A percentile compares a stretch with the other conserved stretches of the same genome.
phyloP scores from a whole-genome alignment of 2,888 invertebrate genomes.

The Nymphalis polychloros region DNA sequence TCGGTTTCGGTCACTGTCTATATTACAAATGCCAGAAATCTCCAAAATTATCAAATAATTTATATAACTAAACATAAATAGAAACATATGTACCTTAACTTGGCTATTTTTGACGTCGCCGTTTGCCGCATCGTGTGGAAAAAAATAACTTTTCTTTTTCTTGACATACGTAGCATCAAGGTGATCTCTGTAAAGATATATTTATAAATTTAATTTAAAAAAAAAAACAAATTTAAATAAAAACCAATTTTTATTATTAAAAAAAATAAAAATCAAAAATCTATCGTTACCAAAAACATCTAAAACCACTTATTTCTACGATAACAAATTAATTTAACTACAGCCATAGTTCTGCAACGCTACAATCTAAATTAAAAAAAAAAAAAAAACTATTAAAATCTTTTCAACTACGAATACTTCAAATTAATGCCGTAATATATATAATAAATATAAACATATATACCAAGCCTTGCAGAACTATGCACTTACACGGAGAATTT shows the following conservation, averaged over 20 bases:
- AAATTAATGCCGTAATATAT: not conserved
- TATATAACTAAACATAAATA: too few relatives aligned
- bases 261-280: not conserved
- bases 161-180: slow-evolving; percentile 73
- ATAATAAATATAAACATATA: not conserved
- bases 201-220: slow-evolving; percentile 15
- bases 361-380: not conserved
- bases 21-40: too few relatives aligned
- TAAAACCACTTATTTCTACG: not conserved
- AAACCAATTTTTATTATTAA: not conserved
- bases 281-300: not conserved
- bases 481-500: slow-evolving; percentile 71
- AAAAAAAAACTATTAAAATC: not conserved
- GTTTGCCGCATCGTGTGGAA: slow-evolving; percentile 57
- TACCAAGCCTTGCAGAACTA: slow-evolving; percentile 72
- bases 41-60: too few relatives aligned
- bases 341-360: slow-evolving; percentile 44
- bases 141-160: slow-evolving; percentile 73
- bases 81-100: slow-evolving; percentile 32
- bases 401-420: not conserved
- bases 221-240: not conserved
- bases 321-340: not conserved
- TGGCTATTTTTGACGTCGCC: slow-evolving; percentile 38
- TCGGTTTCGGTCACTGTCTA: too few relatives aligned
- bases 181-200: slow-evolving; percentile 60